Base-by-base conservation (phyloP, 2,888 invertebrate species). In the Dryadula phaetusa region DNA sequence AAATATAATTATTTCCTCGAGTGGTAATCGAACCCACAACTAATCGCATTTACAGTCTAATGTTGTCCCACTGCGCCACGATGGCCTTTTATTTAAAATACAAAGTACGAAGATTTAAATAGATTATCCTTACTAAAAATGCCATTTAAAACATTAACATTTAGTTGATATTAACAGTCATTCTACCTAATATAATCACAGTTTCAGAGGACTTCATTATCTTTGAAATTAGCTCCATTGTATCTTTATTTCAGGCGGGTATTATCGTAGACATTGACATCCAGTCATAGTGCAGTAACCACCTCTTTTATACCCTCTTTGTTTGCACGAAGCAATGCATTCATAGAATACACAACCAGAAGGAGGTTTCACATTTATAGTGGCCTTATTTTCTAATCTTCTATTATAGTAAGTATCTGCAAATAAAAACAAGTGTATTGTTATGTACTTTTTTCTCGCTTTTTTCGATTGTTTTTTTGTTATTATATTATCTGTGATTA, bases 211-310 rank as follows among this genome's bases (percentile, higher is more conserved):
- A 37, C 4, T 37, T 54, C 18, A 37, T 37, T 37, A 20, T 54
- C n/a, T 1, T 14, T 54, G 14, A 20, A 54, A 54, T 54, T 28
- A 52, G 37, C 8, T 54, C 37, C 6, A 20, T 54, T 54, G 37
- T 37, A 37, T 54, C 20, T 54, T 54, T 22, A 37, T 20, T 20
- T 54, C 14, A 16, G 22, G 40, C 8, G 22, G 20, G 18, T 14
- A 16, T 37, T 72, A 74, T 70, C 67, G 67, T 42, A 80, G 49
- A 73, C 88, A 88, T 62, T 81, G 81, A 54, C 89, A 89, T 70
- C 88, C 88, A 66, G 75, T 86, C 25, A 88, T 76, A 4, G 86
- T 86, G 70, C 89, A 89, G 67, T 79, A 78, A 0, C 88, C 88
- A 0, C 89, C 86, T 0, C 63, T 74, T 47, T 60, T 79, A 69